These are phyloP conservation scores for Hepsetus odoe DNA, from an alignment of 2,113 vertebrate species.

Conservation along the genomic window DNA sequence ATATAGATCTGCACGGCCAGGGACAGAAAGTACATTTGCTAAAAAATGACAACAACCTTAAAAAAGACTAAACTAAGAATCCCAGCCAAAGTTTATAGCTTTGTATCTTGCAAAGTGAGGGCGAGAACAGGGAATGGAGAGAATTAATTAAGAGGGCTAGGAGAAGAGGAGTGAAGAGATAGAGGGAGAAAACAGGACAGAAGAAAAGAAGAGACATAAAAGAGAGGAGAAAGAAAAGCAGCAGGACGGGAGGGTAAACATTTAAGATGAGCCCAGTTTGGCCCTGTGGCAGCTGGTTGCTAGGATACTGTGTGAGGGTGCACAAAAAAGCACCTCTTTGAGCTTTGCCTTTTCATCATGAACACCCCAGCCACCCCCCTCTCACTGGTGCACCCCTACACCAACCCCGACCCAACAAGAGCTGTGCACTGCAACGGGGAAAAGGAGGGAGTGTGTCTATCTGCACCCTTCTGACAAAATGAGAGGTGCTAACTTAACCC, in stretches of 20 bases:
- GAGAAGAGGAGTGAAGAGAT: too few relatives aligned
- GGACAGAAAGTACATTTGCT: too few relatives aligned
- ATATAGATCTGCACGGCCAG: too few relatives aligned
- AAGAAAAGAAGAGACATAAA: neutral
- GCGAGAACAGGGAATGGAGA: neutral
- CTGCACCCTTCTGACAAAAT: neutral
- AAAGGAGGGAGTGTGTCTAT: neutral
- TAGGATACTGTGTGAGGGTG: constrained; percentile 63
- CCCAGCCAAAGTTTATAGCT: neutral
- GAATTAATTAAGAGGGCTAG: neutral
- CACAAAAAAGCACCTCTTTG: constrained; percentile 65
- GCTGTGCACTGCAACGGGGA: neutral
- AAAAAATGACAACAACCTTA: too few relatives aligned
- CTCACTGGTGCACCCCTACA: constrained; percentile 26
- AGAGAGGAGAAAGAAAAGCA: neutral
- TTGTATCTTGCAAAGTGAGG: neutral
- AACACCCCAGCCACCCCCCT: constrained; percentile 10
- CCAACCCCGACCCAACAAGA: neutral
- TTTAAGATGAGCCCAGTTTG: constrained; percentile 49
- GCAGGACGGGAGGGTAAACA: constrained; percentile 15
- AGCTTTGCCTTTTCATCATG: constrained; percentile 47
- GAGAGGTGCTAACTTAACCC: too few relatives aligned
- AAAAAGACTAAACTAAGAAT: neutral
- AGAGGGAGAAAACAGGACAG: too few relatives aligned
- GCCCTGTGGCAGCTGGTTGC: constrained; percentile 59